A percentile compares a stretch with the other conserved stretches of the same genome.
Conservation (phyloP, 2,888 invertebrate species). For the Apodemia hepburni region DNA sequence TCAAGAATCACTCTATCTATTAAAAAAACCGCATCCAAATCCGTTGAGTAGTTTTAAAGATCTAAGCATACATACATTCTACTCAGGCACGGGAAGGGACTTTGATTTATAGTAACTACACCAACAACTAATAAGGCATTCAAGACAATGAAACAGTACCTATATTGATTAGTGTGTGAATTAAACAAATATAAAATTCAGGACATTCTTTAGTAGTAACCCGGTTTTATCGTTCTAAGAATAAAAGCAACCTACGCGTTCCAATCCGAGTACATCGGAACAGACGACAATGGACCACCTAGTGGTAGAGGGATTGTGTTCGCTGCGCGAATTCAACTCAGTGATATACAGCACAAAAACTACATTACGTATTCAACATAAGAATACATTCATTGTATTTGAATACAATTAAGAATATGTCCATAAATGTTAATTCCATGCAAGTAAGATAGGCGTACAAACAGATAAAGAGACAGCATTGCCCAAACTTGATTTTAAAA, state of each 20-base stretch:
- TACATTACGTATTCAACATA: neutral
- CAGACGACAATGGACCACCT: conserved; percentile 9
- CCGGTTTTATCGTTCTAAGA: neutral
- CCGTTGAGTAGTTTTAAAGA: too few relatives aligned
- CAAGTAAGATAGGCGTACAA: neutral
- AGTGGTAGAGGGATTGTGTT: neutral
- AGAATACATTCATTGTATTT: conserved; percentile 11
- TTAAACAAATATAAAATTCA: neutral
- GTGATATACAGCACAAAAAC: conserved; percentile 3
- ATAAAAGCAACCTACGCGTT: conserved; percentile 1
- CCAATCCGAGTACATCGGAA: conserved; percentile 1
- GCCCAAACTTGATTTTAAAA: neutral
- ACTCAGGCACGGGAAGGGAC: too few relatives aligned
- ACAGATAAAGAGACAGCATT: neutral
- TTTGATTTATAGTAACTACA: too few relatives aligned
- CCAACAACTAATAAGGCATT: too few relatives aligned
- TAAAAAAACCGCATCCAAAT: too few relatives aligned
- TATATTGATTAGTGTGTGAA: neutral
- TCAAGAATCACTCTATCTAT: too few relatives aligned
- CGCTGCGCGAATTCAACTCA: neutral
- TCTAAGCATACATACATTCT: too few relatives aligned
- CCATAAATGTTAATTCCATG: neutral
- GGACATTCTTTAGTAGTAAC: neutral
- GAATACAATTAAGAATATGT: conserved; percentile 9
- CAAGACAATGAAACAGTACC: neutral